phyloP scores from a whole-genome alignment of 2,888 invertebrate species.

The Danaus chrysippus region DNA sequence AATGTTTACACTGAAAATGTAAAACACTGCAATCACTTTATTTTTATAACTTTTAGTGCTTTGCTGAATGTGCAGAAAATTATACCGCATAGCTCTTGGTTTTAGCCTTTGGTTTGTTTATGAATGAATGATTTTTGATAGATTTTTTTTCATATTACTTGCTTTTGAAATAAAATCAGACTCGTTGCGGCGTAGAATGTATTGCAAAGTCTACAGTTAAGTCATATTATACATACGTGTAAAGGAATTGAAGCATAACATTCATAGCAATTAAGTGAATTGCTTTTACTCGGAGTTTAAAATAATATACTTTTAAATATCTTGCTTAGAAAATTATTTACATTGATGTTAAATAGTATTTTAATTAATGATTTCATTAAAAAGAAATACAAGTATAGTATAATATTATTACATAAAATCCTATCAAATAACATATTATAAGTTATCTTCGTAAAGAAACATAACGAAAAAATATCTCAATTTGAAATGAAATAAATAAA shows the following conservation, averaged over 20 bases:
- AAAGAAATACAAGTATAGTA: too few relatives aligned
- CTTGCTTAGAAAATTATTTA: background rate
- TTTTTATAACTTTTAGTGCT: conserved; percentile 1
- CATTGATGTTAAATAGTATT: background rate
- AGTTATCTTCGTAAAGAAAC: too few relatives aligned
- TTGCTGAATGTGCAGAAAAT: conserved; percentile 5
- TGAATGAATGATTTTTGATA: conserved; percentile 7
- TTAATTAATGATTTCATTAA: background rate
- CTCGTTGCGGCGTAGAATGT: background rate
- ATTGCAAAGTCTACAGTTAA: conserved; percentile 3
- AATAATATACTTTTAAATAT: conserved; percentile 1
- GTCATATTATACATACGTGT: background rate
- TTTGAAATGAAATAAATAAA: too few relatives aligned
- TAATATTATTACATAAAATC: too few relatives aligned
- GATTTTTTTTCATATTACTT: conserved; percentile 3
- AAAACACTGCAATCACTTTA: conserved; percentile 5
- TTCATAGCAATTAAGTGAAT: conserved; percentile 5
- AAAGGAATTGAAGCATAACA: conserved; percentile 4
- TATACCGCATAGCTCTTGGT: conserved; percentile 6
- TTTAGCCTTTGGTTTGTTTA: conserved; percentile 4
- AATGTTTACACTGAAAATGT: conserved; percentile 3
- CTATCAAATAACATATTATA: too few relatives aligned
- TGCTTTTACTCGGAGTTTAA: background rate
- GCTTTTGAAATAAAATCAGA: conserved; percentile 5
- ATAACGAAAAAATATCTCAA: too few relatives aligned